phyloP scores from a whole-genome alignment of 2,888 invertebrate species.

The Celastrina argiolus region DNA sequence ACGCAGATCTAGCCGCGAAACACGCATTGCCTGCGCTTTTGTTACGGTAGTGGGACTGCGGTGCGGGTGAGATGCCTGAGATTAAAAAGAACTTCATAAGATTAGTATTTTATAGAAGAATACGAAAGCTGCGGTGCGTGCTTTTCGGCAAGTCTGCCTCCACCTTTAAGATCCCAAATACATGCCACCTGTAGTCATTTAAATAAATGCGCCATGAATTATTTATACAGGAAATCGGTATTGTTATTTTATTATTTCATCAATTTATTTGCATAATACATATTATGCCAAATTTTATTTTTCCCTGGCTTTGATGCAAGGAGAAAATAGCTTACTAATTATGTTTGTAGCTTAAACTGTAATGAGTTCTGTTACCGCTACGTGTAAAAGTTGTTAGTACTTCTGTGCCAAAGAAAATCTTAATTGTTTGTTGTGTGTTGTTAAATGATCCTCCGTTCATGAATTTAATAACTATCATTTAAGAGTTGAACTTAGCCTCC shows the following conservation, averaged over 20 bases:
- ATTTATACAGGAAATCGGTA: neutral
- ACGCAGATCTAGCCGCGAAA: too few relatives aligned
- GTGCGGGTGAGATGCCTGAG: too few relatives aligned
- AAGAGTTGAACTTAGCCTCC: neutral
- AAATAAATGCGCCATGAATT: constrained; percentile 18
- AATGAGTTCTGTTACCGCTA: neutral
- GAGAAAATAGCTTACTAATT: neutral
- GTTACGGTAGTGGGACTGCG: too few relatives aligned
- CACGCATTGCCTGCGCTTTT: too few relatives aligned
- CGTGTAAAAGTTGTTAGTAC: neutral
- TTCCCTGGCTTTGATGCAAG: neutral
- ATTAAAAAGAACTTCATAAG: too few relatives aligned
- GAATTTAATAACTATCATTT: neutral
- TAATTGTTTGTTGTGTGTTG: neutral
- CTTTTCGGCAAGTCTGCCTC: too few relatives aligned
- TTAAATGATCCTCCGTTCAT: neutral
- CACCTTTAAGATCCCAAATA: too few relatives aligned
- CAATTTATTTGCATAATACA: neutral
- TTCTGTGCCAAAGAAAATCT: neutral
- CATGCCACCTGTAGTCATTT: constrained; percentile 5
- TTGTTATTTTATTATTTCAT: neutral
- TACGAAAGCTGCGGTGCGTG: too few relatives aligned
- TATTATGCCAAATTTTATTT: neutral
- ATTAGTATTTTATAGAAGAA: too few relatives aligned
- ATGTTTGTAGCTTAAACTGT: neutral